Conservation (phyloP, 2,888 invertebrate species). For the Xylota sylvarum region DNA sequence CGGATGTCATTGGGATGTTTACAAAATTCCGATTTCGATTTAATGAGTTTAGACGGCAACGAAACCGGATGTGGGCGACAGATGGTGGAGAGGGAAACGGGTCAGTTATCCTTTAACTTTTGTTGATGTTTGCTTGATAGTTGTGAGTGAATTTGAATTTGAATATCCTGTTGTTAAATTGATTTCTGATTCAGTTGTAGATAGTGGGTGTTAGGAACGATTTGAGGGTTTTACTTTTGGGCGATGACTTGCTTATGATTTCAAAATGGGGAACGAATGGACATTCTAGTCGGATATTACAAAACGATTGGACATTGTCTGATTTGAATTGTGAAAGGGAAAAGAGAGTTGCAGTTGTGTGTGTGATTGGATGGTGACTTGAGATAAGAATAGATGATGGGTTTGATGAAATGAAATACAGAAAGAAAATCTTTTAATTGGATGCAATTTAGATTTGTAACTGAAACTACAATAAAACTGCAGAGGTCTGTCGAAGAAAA, state of each 20-base stretch:
- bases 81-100: not conserved
- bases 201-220: not conserved
- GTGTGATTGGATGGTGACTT: too few species aligned
- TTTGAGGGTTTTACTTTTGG: not conserved
- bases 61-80: constrained; percentile 4
- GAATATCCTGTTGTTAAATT: constrained; percentile 20
- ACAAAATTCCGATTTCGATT: constrained; percentile 44
- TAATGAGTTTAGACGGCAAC: constrained; percentile 39
- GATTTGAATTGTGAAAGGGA: not conserved
- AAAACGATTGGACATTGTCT: not conserved
- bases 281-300: not conserved
- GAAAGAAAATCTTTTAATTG: too few species aligned
- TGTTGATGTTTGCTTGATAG: constrained; percentile 3
- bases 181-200: constrained; percentile 3
- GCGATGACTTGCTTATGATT: not conserved
- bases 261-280: not conserved
- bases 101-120: constrained; percentile 23
- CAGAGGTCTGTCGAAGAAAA: too few species aligned
- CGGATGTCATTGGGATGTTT: constrained; percentile 35
- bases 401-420: too few species aligned
- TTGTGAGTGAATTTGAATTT: constrained; percentile 10
- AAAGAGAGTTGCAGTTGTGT: not conserved
- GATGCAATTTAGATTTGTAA: too few species aligned
- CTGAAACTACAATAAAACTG: too few species aligned
- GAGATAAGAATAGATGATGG: too few species aligned